Base-by-base conservation (phyloP, 2,797 vertebrate species). In the Karalla daura region DNA sequence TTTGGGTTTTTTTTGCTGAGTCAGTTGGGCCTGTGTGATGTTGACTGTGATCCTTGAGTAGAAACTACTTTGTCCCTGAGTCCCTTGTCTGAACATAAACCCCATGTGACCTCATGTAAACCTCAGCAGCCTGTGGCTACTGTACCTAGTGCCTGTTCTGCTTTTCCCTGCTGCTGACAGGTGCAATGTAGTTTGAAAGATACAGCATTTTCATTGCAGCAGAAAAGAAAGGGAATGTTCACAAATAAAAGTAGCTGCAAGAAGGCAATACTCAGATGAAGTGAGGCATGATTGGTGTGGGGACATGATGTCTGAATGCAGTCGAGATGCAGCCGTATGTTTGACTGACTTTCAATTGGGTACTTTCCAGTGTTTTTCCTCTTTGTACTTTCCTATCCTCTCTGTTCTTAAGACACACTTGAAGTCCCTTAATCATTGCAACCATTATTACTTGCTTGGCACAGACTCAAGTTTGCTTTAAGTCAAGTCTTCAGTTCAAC, bases 1-100 rank as follows among this genome's bases (percentile, higher is more conserved):
- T 6, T 21, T 24, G 15, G 37, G 14, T n/a, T n/a, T n/a, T n/a
- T n/a, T n/a, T n/a, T 40, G 39, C 20, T 61, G 21, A 33, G 33
- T 41, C 9, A 5, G 25, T 1, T 10, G 7, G 51, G 18, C 51
- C 62, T 49, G 43, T 63, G 43, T 51, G 46, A 49, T 65, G 50
- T 65, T 80, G 63, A 71, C 50, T 25, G 55, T 67, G 51, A 40
- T 33, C 14, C 47, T 59, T 8, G 14, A 44, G 51, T 47, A 70
- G 35, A 49, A 54, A 67, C 45, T 36, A 35, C 5, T 5, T 23
- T 39, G 33, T 33, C 52, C 43, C 21, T 18, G 49, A 47, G 30
- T 45, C 33, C 39, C 40, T 32, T 71, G 40, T 23, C 50, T 36
- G 11, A 59, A 39, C 2, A 43, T 52, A 63, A 37, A 73, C 43